phyloP scores from a whole-genome alignment of 2,888 invertebrate species.

The Epirrhoe tristata region DNA sequence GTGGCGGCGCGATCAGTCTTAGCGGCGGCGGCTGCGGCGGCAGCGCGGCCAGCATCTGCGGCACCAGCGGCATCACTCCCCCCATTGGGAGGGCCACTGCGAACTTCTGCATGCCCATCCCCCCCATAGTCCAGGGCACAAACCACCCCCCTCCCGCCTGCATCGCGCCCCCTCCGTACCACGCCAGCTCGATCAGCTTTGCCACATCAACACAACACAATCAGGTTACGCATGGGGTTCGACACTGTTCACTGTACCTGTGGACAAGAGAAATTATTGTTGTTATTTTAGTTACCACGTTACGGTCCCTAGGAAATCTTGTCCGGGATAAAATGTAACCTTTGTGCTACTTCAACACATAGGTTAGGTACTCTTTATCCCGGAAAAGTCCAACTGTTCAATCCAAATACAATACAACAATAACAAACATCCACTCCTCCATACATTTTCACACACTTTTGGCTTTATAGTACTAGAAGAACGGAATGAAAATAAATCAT shows the following conservation, averaged over 20 bases:
- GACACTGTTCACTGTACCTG: constrained; percentile 75
- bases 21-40: constrained; percentile 73
- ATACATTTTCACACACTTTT: no score
- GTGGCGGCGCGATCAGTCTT: constrained; percentile 76
- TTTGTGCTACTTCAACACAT: no score
- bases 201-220: constrained; percentile 69
- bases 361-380: no score
- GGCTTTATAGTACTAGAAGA: no score
- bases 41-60: constrained; percentile 75
- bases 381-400: no score
- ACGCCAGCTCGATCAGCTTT: constrained; percentile 80
- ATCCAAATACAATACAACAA: no score
- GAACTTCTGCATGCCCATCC: constrained; percentile 82
- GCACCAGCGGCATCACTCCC: constrained; percentile 75
- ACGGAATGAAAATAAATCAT: no score
- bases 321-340: no score
- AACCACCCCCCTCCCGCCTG: constrained; percentile 81
- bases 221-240: constrained; percentile 45
- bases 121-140: constrained; percentile 81
- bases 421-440: no score
- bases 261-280: constrained; percentile 52
- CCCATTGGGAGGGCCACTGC: constrained; percentile 82
- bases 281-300: not conserved
- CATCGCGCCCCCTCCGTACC: constrained; percentile 82
- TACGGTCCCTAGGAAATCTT: no score